phyloP scores from a whole-genome alignment of 2,888 invertebrate genomes.

The Calliscelio sp. region DNA sequence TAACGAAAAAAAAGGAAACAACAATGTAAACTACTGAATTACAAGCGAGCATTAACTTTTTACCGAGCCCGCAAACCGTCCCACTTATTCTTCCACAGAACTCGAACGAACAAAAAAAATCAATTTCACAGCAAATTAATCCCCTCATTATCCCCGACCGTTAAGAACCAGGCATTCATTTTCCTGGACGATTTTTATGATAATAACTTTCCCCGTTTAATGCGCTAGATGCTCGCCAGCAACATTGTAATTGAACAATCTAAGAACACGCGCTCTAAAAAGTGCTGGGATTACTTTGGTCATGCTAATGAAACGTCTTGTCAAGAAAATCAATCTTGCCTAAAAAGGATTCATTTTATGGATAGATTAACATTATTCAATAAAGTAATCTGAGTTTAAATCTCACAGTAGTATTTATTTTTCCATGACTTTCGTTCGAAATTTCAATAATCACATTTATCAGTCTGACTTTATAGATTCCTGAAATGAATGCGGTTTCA shows the following conservation, averaged over 20 bases:
- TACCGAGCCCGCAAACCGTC: conserved; percentile 47
- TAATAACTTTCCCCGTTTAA: conserved; percentile 54
- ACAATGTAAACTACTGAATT: conserved; percentile 54
- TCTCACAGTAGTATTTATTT: no score
- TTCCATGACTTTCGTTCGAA: no score
- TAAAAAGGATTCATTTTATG: no score
- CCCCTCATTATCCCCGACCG: conserved; percentile 46
- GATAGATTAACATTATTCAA: no score
- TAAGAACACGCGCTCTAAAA: conserved; percentile 13
- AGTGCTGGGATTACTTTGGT: background rate
- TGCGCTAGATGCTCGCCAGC: conserved; percentile 19
- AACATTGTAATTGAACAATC: conserved; percentile 21
- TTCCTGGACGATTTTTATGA: conserved; percentile 50
- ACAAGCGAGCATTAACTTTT: conserved; percentile 43
- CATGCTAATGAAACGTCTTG: background rate
- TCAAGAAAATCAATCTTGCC: no score
- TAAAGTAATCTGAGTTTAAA: no score
- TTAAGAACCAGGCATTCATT: conserved; percentile 44
- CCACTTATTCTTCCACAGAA: conserved; percentile 50
- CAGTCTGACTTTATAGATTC: no score
- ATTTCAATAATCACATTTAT: no score
- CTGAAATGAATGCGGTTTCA: no score
- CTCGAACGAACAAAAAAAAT: conserved; percentile 43
- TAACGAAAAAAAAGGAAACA: conserved; percentile 33
- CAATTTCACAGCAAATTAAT: conserved; percentile 66